Base-by-base conservation (phyloP, 2,888 invertebrate species). In the Drosophila parthenogenetica region DNA sequence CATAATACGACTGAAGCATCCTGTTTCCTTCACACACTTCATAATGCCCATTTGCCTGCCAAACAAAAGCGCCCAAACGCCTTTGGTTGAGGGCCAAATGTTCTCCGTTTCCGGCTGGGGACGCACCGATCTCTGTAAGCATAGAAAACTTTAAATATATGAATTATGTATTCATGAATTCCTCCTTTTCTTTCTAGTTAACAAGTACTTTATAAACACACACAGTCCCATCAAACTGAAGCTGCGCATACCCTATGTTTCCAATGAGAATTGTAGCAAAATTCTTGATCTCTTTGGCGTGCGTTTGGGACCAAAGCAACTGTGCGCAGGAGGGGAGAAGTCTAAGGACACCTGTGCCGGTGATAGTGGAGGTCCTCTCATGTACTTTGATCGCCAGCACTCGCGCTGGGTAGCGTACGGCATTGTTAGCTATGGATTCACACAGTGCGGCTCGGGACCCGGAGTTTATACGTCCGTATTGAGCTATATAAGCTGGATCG, bases 331-430 rank as follows among this genome's bases (percentile, higher is more conserved):
- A 2, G 95, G 96, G 0, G 93, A 93, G 39, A 93, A 92, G 60
- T 93, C 94, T 3, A 93, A 95, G 81, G 96, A 96, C 84, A 95
- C 96, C 0, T 97, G 96, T 82, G 93, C 93, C 14, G 96, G 96
- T 0, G 92, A 92, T 49, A 91, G 96, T 0, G 96, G 96, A 0
- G 96, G 96, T 3, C 96, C 96, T 0, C 91, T 96, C 5, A 96
- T 96, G 96, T 93, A 91, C 74, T 90, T 91, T 45, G 91, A 92
- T 74, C 88, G 89, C 0, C 92, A 82, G 49, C 92, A 92, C 29
- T 91, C 92, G 0, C 92, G 93, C 0, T 95, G 94, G 94, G 94
- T 94, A 57, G 85, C 93, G 0, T 93, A 94, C 3, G 96, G 95
- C 0, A 92, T 96, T 1, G 95, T 96, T 0, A 95, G 95, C 19